Evolutionary conservation across 2,797 vertebrate species (phyloP).

Genomic region (Morelia viridis): DNA sequence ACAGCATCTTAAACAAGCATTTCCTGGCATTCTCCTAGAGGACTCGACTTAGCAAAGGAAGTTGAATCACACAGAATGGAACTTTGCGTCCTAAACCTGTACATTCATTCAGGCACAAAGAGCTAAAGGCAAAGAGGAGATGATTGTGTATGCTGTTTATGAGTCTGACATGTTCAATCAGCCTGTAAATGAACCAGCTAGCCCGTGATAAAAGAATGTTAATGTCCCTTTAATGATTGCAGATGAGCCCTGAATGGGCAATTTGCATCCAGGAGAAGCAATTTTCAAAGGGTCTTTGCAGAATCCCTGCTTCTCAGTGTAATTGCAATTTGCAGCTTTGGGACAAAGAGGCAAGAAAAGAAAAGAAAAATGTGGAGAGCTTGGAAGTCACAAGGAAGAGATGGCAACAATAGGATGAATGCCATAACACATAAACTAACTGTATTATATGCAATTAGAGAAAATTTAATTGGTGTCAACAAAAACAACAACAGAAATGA

Average conservation of each 20-base stretch:
- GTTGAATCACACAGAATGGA: not conserved
- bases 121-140: not conserved
- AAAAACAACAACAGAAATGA: not conserved
- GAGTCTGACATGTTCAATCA: not conserved
- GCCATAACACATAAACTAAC: not conserved
- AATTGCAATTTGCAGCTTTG: not conserved
- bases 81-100: not conserved
- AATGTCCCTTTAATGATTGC: not conserved
- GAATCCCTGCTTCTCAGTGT: not conserved
- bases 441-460: not conserved
- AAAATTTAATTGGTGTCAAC: not conserved
- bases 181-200: not conserved
- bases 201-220: not conserved
- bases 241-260: not conserved
- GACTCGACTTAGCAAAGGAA: constrained; percentile 2
- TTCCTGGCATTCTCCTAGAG: constrained; percentile 22
- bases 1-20: constrained; percentile 14
- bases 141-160: not conserved
- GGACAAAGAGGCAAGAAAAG: not conserved
- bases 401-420: not conserved
- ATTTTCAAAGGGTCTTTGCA: not conserved
- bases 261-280: not conserved
- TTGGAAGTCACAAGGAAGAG: not conserved
- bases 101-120: not conserved
- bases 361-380: not conserved